Base-by-base conservation (phyloP, 2,888 invertebrate genomes). In the Griposia aprilina region DNA sequence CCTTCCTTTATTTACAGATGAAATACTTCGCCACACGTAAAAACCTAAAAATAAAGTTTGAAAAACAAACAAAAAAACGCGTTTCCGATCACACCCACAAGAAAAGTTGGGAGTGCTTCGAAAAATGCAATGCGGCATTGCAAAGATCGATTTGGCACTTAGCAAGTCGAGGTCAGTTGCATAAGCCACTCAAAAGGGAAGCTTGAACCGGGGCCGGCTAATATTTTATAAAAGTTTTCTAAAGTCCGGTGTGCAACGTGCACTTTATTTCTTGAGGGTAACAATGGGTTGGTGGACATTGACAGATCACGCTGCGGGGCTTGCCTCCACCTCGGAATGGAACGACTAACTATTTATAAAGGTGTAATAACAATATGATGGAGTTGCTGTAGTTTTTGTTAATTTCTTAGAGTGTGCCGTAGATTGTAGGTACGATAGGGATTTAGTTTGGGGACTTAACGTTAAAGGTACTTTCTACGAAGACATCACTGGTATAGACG, bases 281-380 rank as follows among this genome's bases (percentile, higher is more conserved):
- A 95, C 95, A 95, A 95, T 95, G 93, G 91, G 91, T 87, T 77
- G 79, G 84, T 84, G 84, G 95, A 95, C 95, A 90, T 93, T 95
- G 96, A 95, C 93, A 89, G 94, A 95, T 95, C 92, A 91, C 91
- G 76, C 45, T 74, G 78, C 66, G 77, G 72, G 36, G 70, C 68
- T 83, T 55, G 76, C 83, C 70, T 77, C 75, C 86, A 85, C 85
- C 88, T 85, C 78, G 67, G 71, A 59, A 76, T 62, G 70, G 74
- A 81, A 77, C 75, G 71, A 67, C 78, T 71, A 63, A 81, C 86
- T 79, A 87, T 81, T 85, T 87, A 81, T 79, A 80, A 83, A 85
- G 81, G 78, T 80, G 88, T 89, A 85, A 75, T 75, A 82, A 79
- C 52, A 82, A 78, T 88, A 86, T 88, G 86, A 88, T 77, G 74